A percentile compares a stretch with the other conserved stretches of the same genome.
Conservation (phyloP, 2,888 invertebrate species). For the Oscheius onirici region DNA sequence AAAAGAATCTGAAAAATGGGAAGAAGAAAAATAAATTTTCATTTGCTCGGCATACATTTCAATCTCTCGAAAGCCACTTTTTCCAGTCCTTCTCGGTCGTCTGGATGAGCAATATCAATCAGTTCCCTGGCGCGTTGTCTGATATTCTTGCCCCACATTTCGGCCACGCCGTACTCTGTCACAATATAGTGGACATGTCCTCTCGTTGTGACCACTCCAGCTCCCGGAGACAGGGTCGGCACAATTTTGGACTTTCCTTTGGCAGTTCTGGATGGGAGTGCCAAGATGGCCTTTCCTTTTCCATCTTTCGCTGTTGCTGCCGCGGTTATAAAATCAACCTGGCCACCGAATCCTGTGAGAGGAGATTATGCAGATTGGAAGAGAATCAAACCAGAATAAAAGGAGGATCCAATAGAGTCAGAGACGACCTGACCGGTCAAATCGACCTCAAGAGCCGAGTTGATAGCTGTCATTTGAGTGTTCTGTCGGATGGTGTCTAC, state of each 20-base stretch:
- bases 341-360: conserved; percentile 88
- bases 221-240: conserved; percentile 80
- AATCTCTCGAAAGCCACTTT: conserved; percentile 84
- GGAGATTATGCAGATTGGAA: too few species aligned
- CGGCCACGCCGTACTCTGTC: conserved; percentile 91
- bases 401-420: conserved; percentile 86
- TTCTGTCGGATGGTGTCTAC: conserved; percentile 29
- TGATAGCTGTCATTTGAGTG: conserved; percentile 87
- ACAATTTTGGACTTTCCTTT: conserved; percentile 86
- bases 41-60: conserved; percentile 60
- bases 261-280: conserved; percentile 84
- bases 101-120: conserved; percentile 86
- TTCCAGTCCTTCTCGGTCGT: conserved; percentile 84
- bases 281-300: conserved; percentile 85
- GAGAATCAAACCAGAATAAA: conserved; percentile 77
- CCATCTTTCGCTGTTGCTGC: conserved; percentile 87
- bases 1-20: too few species aligned
- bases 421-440: conserved; percentile 91
- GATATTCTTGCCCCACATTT: conserved; percentile 87
- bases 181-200: conserved; percentile 93
- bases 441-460: conserved; percentile 93
- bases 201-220: conserved; percentile 89
- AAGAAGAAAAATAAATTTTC: neutral
- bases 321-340: conserved; percentile 91
- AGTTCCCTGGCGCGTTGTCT: conserved; percentile 89